Percentiles rank a stretch among this genome's conserved stretches.
phyloP scores from a whole-genome alignment of 2,113 vertebrate genomes.

The Triplophysa dalaica region DNA sequence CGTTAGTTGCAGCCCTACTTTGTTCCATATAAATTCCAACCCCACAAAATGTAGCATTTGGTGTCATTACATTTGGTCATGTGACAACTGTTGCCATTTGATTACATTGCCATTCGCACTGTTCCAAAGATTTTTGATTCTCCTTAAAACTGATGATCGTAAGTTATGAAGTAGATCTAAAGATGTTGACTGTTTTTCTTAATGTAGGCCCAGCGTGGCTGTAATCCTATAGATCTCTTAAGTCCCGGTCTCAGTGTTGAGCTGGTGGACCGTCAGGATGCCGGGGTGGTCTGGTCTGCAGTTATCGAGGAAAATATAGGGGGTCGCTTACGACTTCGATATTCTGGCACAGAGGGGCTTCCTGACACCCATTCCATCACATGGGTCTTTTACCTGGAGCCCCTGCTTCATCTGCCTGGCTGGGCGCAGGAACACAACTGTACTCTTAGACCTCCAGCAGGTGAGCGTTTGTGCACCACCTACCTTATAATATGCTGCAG shows the following conservation, averaged over 20 bases:
- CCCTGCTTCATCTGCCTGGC: conserved; percentile 88
- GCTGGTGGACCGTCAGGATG: conserved; percentile 80
- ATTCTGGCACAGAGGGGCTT: conserved; percentile 81
- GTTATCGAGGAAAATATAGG: conserved; percentile 89
- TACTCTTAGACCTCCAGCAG: conserved; percentile 83
- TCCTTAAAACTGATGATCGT: neutral
- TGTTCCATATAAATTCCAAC: no score
- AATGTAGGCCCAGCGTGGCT: conserved; percentile 85
- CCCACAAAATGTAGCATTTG: no score
- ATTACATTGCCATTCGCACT: no score
- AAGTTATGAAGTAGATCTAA: no score
- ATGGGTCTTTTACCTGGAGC: conserved; percentile 93
- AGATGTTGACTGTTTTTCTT: neutral
- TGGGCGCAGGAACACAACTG: conserved; percentile 87
- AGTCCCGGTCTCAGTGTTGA: conserved; percentile 86
- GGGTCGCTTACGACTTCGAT: conserved; percentile 84
- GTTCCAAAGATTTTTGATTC: no score
- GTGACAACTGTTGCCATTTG: no score
- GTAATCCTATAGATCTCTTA: conserved; percentile 91
- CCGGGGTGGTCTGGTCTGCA: conserved; percentile 83
- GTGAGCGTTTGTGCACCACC: conserved; percentile 66
- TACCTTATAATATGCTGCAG: no score
- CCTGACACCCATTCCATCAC: conserved; percentile 79
- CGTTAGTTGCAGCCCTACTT: no score
- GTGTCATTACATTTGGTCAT: no score